phyloP scores from a whole-genome alignment of 2,888 invertebrate genomes.

The Dioctria rufipes region DNA sequence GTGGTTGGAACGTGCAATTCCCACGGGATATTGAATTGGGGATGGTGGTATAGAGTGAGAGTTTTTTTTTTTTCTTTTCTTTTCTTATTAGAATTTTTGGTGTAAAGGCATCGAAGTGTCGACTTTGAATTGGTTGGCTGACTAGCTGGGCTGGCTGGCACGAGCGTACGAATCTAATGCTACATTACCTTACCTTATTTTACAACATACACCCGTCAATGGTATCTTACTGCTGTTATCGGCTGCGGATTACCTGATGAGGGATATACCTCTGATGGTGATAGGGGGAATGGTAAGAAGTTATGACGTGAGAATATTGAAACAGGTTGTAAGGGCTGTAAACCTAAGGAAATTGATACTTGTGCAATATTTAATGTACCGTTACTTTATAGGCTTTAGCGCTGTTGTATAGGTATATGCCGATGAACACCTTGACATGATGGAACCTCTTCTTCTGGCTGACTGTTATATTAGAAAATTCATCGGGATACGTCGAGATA shows the following conservation, averaged over 20 bases:
- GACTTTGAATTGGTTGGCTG: neutral
- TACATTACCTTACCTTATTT: neutral
- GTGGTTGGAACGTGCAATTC: slow-evolving; percentile 20
- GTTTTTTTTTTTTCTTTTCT: too few relatives aligned
- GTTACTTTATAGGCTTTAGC: neutral
- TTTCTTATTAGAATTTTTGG: slow-evolving; percentile 47
- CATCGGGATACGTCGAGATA: too few relatives aligned
- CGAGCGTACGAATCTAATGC: too few relatives aligned
- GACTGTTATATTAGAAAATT: too few relatives aligned
- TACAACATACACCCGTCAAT: slow-evolving; percentile 14
- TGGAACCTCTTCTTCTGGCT: too few relatives aligned
- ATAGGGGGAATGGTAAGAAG: slow-evolving; percentile 1
- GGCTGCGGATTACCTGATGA: slow-evolving; percentile 19
- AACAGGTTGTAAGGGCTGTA: slow-evolving; percentile 48
- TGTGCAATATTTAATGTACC: slow-evolving; percentile 51
- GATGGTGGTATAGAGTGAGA: neutral
- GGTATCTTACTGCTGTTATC: slow-evolving; percentile 46
- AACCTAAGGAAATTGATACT: slow-evolving; percentile 52
- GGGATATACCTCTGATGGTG: neutral
- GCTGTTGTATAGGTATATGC: neutral
- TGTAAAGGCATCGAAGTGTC: slow-evolving; percentile 30
- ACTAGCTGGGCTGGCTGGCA: too few relatives aligned
- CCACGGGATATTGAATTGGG: slow-evolving; percentile 29
- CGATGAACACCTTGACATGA: too few relatives aligned
- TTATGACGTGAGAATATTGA: slow-evolving; percentile 47